Conservation (phyloP, 1,140 invertebrate genomes). For the Drosophila subobscura region DNA sequence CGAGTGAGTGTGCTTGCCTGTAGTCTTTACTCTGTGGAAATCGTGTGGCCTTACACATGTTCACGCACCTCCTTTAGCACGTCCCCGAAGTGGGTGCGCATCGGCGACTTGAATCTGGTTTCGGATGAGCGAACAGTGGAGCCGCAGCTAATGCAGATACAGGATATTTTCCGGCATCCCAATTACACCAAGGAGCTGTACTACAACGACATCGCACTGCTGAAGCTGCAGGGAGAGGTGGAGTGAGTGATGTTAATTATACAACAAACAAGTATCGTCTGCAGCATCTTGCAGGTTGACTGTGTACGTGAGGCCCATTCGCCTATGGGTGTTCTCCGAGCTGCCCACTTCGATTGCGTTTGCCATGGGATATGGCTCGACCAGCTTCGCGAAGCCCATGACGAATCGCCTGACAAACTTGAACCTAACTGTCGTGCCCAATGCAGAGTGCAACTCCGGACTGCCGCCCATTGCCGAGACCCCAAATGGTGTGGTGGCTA, state of each 20-base stretch:
- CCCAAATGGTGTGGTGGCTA: slow-evolving; percentile 57
- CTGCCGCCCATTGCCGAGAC: slow-evolving; percentile 61
- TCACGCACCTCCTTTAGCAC: slow-evolving; percentile 33
- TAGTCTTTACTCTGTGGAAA: too few relatives aligned
- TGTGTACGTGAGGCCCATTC: slow-evolving; percentile 70
- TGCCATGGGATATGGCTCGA: slow-evolving; percentile 79
- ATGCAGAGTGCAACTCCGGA: slow-evolving; percentile 66
- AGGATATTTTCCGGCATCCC: slow-evolving; percentile 55
- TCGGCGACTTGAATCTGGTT: slow-evolving; percentile 70
- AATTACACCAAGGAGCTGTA: slow-evolving; percentile 51
- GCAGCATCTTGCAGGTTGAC: slow-evolving; percentile 48
- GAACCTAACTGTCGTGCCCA: slow-evolving; percentile 71
- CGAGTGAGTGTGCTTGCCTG: slow-evolving; percentile 52
- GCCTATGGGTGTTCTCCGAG: slow-evolving; percentile 55
- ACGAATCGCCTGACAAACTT: slow-evolving; percentile 74
- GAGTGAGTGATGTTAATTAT: slow-evolving; percentile 48
- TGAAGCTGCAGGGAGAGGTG: slow-evolving; percentile 51
- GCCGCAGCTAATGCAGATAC: slow-evolving; percentile 54
- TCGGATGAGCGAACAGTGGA: slow-evolving; percentile 41
- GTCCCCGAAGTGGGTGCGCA: slow-evolving; percentile 64
- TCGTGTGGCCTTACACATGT: not conserved
- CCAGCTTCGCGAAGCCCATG: slow-evolving; percentile 62
- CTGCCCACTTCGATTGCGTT: slow-evolving; percentile 69
- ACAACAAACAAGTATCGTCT: not conserved
- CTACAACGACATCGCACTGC: slow-evolving; percentile 74